These are phyloP conservation scores for Enteromius afrohamiltoni DNA, from an alignment of 2,797 vertebrate species.

Conservation along the genomic window DNA sequence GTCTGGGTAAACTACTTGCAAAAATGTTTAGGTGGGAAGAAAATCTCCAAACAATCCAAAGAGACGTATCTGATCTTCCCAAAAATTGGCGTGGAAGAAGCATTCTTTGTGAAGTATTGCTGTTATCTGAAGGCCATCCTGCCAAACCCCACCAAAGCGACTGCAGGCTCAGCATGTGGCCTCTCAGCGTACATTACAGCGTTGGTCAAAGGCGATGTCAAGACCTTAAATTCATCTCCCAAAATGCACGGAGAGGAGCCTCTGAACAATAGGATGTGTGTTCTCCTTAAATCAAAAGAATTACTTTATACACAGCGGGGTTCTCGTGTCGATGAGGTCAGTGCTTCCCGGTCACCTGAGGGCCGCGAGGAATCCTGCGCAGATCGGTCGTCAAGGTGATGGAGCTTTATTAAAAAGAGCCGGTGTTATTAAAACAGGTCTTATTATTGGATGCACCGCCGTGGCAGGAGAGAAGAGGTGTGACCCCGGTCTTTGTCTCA, in stretches of 20 bases:
- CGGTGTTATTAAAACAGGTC: conserved; percentile 55
- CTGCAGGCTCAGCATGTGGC: conserved; percentile 25
- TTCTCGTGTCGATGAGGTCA: conserved; percentile 69
- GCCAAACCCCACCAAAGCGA: not conserved
- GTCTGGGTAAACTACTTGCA: not conserved
- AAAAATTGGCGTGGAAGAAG: not conserved
- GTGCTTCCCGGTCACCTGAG: conserved; percentile 57
- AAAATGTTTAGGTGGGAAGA: not conserved
- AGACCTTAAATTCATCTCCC: conserved; percentile 39
- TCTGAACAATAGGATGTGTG: conserved; percentile 37
- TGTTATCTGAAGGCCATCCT: conserved; percentile 28
- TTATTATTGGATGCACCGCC: conserved; percentile 59
- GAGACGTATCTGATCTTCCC: not conserved
- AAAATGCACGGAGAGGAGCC: conserved; percentile 8
- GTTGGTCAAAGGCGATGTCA: conserved; percentile 31
- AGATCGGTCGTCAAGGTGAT: conserved; percentile 36
- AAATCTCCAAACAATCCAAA: not conserved
- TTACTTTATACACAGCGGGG: conserved; percentile 48
- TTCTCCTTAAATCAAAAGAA: conserved; percentile 47
- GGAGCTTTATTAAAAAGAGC: conserved; percentile 61
- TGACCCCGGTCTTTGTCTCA: conserved; percentile 48
- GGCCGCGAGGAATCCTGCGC: conserved; percentile 36
- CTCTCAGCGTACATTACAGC: conserved; percentile 29
- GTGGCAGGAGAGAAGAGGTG: conserved; percentile 54
- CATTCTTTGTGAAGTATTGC: not conserved